Evolutionary conservation across 2,888 invertebrate genomes (phyloP).

Genomic region (Zootermopsis nevadensis): DNA sequence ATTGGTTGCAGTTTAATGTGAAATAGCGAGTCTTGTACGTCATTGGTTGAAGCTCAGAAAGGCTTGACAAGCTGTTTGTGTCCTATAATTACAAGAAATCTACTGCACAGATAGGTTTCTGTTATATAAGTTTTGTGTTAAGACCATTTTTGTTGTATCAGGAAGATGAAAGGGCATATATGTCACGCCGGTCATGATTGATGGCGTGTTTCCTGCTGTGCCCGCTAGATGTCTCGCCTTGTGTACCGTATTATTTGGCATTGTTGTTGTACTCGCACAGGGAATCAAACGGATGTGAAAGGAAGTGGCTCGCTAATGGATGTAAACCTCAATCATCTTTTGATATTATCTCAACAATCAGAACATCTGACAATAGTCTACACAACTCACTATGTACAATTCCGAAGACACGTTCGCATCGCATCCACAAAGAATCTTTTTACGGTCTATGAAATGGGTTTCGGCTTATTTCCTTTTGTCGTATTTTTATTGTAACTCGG

Average conservation of each 20-base stretch:
- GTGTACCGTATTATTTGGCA: conserved; percentile 36
- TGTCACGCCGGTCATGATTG: conserved; percentile 27
- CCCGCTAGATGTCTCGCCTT: conserved; percentile 35
- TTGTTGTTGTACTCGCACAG: conserved; percentile 29
- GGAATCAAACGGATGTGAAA: conserved; percentile 40
- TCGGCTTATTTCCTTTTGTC: conserved; percentile 18
- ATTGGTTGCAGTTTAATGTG: neutral
- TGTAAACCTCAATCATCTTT: conserved; percentile 38
- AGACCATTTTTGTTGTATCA: conserved; percentile 29
- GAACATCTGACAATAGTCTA: conserved; percentile 30
- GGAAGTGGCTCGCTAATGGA: conserved; percentile 34
- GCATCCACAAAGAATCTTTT: conserved; percentile 13
- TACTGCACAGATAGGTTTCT: conserved; percentile 20
- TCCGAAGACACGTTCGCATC: conserved; percentile 22
- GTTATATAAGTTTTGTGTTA: conserved; percentile 25
- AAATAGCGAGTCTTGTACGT: neutral
- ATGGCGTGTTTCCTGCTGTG: conserved; percentile 35
- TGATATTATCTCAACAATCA: conserved; percentile 40
- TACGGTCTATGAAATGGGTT: conserved; percentile 18
- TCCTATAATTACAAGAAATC: conserved; percentile 31
- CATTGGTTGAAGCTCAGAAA: neutral
- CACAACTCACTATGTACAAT: conserved; percentile 17
- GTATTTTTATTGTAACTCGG: neutral
- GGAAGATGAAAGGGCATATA: conserved; percentile 36
- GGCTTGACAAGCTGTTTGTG: neutral